Evolutionary conservation across 2,888 invertebrate species (phyloP).

Genomic region (Conus canariensis): DNA sequence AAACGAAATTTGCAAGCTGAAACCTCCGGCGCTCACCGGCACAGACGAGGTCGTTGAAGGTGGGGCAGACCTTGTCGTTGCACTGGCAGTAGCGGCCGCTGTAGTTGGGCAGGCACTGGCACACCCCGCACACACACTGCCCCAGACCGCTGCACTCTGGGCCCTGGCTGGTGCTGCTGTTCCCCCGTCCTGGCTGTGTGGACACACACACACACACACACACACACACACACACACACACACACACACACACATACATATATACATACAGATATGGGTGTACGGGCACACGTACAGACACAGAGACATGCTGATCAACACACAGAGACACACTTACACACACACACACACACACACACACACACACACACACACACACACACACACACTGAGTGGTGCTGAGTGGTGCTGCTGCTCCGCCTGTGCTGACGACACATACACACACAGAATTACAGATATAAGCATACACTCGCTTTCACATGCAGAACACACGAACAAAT

Average conservation of each 20-base stretch:
- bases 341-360: no score
- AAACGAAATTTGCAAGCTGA: no score
- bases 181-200: background rate
- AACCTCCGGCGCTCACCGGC: constrained; percentile 66
- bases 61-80: constrained; percentile 93
- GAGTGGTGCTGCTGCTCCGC: no score
- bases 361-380: no score
- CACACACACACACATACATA: background rate
- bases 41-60: constrained; percentile 81
- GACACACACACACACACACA: background rate
- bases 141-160: constrained; percentile 80
- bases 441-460: no score
- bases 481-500: background rate
- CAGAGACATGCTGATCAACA: no score
- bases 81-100: constrained; percentile 92
- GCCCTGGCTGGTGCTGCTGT: constrained; percentile 13
- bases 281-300: no score
- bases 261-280: background rate
- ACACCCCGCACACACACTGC: constrained; percentile 81
- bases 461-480: no score
- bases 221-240: background rate
- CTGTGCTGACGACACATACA: no score
- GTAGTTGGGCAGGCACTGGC: constrained; percentile 78
- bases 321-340: no score
- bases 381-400: no score